phyloP scores from a whole-genome alignment of 2,113 vertebrate genomes.

The Epinephelus moara region DNA sequence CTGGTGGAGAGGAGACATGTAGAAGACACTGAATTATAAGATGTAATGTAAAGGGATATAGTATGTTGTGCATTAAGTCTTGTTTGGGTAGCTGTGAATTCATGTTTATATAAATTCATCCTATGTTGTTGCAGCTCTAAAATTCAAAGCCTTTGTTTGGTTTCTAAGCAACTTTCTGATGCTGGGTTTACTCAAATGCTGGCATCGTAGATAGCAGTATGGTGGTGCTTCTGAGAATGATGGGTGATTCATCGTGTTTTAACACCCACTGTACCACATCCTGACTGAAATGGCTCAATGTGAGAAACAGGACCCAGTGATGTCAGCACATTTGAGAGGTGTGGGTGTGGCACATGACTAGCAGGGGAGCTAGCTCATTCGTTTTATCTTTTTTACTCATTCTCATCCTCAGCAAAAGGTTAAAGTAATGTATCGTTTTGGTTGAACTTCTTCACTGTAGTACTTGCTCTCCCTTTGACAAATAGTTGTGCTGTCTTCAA shows the following conservation, averaged over 20 bases:
- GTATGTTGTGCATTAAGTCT: background rate
- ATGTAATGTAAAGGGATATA: background rate
- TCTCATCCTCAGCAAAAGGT: no score
- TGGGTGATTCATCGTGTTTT: constrained; percentile 1
- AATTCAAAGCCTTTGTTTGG: background rate
- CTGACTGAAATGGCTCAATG: constrained; percentile 18
- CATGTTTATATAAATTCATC: background rate
- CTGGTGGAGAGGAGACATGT: background rate
- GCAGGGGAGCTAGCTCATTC: background rate
- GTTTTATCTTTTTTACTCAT: background rate
- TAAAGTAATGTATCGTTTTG: no score
- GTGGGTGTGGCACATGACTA: background rate
- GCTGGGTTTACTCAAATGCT: background rate
- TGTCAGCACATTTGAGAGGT: constrained; percentile 13
- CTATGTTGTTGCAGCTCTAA: constrained; percentile 8
- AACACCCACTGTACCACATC: constrained; percentile 34
- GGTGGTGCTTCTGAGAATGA: background rate
- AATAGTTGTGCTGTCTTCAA: background rate
- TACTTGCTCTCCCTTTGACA: background rate
- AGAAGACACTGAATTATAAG: background rate
- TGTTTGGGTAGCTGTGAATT: constrained; percentile 6
- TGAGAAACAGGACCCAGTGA: constrained; percentile 4
- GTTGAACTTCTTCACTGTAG: background rate
- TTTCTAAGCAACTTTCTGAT: background rate
- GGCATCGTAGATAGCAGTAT: background rate